phyloP scores from a whole-genome alignment of 1,140 invertebrate species.

The Centruroides vittatus region DNA sequence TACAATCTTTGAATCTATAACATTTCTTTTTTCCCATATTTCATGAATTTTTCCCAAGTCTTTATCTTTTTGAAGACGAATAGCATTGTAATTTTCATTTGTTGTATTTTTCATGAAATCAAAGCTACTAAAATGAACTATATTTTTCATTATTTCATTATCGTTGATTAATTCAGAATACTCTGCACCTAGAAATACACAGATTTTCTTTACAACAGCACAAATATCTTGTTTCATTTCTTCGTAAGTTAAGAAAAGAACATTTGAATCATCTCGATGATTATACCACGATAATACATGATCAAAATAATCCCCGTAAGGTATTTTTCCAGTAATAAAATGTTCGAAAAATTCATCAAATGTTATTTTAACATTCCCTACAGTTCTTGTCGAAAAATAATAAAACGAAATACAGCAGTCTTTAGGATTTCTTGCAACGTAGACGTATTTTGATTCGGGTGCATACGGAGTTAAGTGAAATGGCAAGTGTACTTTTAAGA shows the following conservation, averaged over 20 bases:
- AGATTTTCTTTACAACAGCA: neutral
- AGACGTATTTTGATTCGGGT: conserved; percentile 41
- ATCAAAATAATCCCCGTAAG: conserved; percentile 9
- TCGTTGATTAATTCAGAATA: neutral
- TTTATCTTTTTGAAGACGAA: too few relatives aligned
- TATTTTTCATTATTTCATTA: neutral
- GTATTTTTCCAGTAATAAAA: conserved; percentile 5
- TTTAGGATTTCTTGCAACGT: conserved; percentile 67
- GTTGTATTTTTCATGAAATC: neutral
- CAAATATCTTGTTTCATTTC: neutral
- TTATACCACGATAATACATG: conserved; percentile 10
- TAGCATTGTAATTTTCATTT: too few relatives aligned
- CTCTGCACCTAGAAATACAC: neutral
- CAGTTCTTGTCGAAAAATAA: conserved; percentile 43
- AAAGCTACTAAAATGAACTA: conserved; percentile 1
- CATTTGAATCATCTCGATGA: conserved; percentile 1
- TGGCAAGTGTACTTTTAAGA: conserved; percentile 43
- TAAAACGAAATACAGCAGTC: conserved; percentile 73
- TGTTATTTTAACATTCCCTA: neutral
- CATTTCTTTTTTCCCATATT: too few relatives aligned
- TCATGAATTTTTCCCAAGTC: too few relatives aligned
- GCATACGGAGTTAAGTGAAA: conserved; percentile 44
- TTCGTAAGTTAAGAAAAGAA: conserved; percentile 15
- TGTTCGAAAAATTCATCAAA: conserved; percentile 11
- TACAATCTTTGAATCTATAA: too few relatives aligned